Percentiles rank a stretch among this genome's conserved stretches.
Evolutionary conservation across 2,888 invertebrate genomes (phyloP).

Genomic region (Monoplex corrugatus): DNA sequence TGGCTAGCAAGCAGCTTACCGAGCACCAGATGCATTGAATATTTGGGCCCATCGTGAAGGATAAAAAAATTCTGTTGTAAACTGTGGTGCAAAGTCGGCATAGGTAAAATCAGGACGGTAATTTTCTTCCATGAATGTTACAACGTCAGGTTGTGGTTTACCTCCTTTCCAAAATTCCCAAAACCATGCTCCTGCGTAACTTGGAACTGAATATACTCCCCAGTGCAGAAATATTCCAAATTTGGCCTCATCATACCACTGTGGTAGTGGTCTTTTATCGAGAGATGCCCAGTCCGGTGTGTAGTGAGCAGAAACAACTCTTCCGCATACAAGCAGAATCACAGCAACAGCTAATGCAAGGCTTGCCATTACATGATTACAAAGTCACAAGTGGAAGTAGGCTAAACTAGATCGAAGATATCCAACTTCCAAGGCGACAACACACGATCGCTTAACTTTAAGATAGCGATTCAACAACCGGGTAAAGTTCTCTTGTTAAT

Average conservation of each 20-base stretch:
- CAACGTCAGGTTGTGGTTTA: conserved; percentile 64
- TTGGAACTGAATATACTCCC: conserved; percentile 86
- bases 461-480: no score
- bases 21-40: conserved; percentile 92
- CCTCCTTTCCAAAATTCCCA: conserved; percentile 60
- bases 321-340: neutral
- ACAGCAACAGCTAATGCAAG: neutral
- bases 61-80: conserved; percentile 93
- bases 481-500: no score
- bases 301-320: conserved; percentile 50
- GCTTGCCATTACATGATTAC: no score
- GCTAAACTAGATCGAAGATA: no score
- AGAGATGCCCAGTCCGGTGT: conserved; percentile 91
- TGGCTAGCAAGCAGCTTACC: conserved; percentile 77
- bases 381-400: no score
- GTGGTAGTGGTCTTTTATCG: conserved; percentile 84
- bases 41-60: conserved; percentile 92
- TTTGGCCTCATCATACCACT: conserved; percentile 82
- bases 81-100: conserved; percentile 93
- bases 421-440: no score
- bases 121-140: conserved; percentile 89
- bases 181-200: conserved; percentile 85
- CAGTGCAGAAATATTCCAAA: conserved; percentile 84
- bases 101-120: conserved; percentile 93
- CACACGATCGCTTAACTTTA: no score